These are phyloP conservation scores for Lichenostomus cassidix DNA, from an alignment of 2,113 vertebrate genomes.

Conservation along the genomic window DNA sequence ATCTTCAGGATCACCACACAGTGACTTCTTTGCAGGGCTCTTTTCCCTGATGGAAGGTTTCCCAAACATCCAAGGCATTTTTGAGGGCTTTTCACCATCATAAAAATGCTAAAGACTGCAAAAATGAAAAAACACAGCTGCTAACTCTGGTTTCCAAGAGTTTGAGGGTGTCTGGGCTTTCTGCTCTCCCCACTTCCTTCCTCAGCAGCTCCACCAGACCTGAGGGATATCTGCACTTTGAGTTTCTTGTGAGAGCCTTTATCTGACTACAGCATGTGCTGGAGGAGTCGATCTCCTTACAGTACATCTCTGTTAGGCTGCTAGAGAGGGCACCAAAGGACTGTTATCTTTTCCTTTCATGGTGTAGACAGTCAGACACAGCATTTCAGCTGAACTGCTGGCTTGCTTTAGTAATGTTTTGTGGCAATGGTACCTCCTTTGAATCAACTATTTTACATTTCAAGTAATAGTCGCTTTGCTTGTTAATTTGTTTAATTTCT, in stretches of 20 bases:
- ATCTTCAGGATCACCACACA: neutral
- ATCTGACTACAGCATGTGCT: neutral
- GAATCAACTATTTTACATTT: neutral
- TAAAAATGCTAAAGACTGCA: neutral
- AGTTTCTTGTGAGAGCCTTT: neutral
- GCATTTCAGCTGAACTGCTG: neutral
- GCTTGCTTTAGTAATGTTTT: neutral
- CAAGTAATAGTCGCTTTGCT: neutral
- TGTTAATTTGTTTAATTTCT: neutral
- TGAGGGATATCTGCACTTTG: neutral
- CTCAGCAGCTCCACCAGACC: neutral
- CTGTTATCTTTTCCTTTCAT: neutral
- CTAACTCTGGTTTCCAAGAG: neutral
- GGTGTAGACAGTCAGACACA: neutral
- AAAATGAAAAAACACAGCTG: neutral
- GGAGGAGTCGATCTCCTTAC: neutral
- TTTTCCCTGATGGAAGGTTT: neutral
- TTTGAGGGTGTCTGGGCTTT: neutral
- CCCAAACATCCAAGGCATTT: conserved; percentile 8
- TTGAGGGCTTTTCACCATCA: neutral
- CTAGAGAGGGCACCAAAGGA: neutral
- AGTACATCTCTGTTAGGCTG: neutral
- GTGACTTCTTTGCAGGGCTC: neutral
- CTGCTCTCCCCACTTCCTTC: neutral
- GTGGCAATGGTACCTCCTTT: neutral